Evolutionary conservation across 2,888 invertebrate genomes (phyloP).

Genomic region (Pheosia tremula): DNA sequence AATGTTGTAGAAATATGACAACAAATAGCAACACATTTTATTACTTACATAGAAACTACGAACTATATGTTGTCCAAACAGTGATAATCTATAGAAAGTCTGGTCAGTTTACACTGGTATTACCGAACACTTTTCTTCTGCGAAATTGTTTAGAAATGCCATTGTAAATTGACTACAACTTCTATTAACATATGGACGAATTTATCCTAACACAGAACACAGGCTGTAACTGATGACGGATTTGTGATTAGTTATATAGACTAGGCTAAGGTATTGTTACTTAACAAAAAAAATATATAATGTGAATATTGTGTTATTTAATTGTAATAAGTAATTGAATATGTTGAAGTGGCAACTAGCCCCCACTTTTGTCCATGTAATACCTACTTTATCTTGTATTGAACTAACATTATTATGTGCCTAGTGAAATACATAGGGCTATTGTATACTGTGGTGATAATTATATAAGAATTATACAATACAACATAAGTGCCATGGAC

Average conservation of each 20-base stretch:
- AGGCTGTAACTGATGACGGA: conserved; percentile 82
- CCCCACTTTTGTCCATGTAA: conserved; percentile 51
- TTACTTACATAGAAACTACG: conserved; percentile 26
- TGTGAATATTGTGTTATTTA: conserved; percentile 76
- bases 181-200: conserved; percentile 5
- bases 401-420: conserved; percentile 47
- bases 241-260: conserved; percentile 74
- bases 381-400: conserved; percentile 46
- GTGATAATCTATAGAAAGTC: conserved; percentile 4
- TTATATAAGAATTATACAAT: conserved; percentile 29
- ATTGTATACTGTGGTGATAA: conserved; percentile 43
- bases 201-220: conserved; percentile 62
- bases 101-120: too few relatives aligned
- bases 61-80: conserved; percentile 42
- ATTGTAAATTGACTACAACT: too few relatives aligned
- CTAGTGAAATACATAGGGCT: conserved; percentile 49
- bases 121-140: too few relatives aligned
- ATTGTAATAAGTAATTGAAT: conserved; percentile 67
- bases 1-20: conserved; percentile 2
- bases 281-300: conserved; percentile 62
- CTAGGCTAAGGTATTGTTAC: conserved; percentile 72
- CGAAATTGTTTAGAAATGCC: too few relatives aligned
- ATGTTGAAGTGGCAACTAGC: conserved; percentile 58
- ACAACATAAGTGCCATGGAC: conserved; percentile 44
- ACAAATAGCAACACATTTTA: conserved; percentile 23